phyloP scores from a whole-genome alignment of 2,113 vertebrate genomes.

The Steatornis caripensis region DNA sequence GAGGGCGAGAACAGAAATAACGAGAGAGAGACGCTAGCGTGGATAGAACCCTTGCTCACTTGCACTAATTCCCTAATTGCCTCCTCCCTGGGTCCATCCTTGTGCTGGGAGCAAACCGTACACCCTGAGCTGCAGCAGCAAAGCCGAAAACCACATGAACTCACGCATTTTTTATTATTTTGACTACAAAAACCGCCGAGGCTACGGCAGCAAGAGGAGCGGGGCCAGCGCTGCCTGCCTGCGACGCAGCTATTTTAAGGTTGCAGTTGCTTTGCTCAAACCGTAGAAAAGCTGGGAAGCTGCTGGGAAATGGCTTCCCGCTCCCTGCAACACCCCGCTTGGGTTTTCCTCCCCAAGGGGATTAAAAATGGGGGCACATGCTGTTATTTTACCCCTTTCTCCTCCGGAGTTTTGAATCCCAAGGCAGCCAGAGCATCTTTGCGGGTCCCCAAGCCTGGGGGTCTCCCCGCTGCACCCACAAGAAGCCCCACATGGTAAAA shows the following conservation, averaged over 20 bases:
- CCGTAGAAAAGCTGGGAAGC: not conserved
- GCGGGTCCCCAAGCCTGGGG: not conserved
- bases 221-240: not conserved
- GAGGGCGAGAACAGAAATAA: not conserved
- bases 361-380: rapidly evolving
- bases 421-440: not conserved
- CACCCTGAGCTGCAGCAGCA: not conserved
- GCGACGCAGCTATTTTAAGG: slow-evolving; percentile 35
- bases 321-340: not conserved
- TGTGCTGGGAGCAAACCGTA: rapidly evolving
- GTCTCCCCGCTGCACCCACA: not conserved
- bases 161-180: not conserved
- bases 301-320: slow-evolving; percentile 26
- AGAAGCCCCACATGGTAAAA: not conserved
- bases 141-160: not conserved
- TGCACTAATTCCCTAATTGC: not conserved
- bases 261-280: not conserved
- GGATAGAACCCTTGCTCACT: not conserved
- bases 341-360: not conserved
- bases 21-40: not conserved
- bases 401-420: not conserved
- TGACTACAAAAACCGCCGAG: not conserved
- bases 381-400: not conserved
- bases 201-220: not conserved
- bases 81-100: not conserved